A percentile compares a stretch with the other conserved stretches of the same genome.
Evolutionary conservation across 2,113 vertebrate species (phyloP).

Genomic region (Odontesthes bonariensis): DNA sequence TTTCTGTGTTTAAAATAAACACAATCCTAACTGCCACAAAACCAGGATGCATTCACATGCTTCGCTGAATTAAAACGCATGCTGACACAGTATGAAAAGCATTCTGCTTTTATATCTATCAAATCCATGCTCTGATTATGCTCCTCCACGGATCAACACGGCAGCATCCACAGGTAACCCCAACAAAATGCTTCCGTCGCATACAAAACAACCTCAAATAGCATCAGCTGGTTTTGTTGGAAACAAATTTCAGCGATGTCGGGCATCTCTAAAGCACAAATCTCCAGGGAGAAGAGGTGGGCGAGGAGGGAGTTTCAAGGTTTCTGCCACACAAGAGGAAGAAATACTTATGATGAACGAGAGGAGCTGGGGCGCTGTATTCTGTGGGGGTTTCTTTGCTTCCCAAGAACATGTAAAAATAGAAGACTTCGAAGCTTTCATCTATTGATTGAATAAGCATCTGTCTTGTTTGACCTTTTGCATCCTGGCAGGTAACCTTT

Average conservation of each 20-base stretch:
- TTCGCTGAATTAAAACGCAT: slow-evolving; percentile 18
- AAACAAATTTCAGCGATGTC: slow-evolving; percentile 53
- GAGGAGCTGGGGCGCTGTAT: slow-evolving; percentile 25
- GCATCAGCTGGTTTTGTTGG: slow-evolving; percentile 37
- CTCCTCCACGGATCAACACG: background rate
- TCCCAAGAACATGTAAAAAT: slow-evolving; percentile 33
- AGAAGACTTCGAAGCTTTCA: slow-evolving; percentile 37
- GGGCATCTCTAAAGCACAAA: slow-evolving; percentile 60
- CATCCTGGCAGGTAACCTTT: slow-evolving; percentile 36
- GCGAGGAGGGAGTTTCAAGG: slow-evolving; percentile 59
- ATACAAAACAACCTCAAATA: slow-evolving; percentile 51
- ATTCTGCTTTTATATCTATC: slow-evolving; percentile 12
- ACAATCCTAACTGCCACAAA: slow-evolving; percentile 10
- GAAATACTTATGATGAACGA: slow-evolving; percentile 53
- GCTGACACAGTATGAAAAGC: background rate
- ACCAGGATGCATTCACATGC: background rate
- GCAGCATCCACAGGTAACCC: slow-evolving; percentile 54
- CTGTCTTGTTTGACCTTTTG: slow-evolving; percentile 37
- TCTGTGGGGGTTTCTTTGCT: slow-evolving; percentile 37
- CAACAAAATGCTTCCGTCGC: slow-evolving; percentile 50
- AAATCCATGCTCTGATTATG: slow-evolving; percentile 39
- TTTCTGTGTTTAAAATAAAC: slow-evolving; percentile 24
- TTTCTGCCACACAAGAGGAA: slow-evolving; percentile 42
- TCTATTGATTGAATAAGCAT: slow-evolving; percentile 46
- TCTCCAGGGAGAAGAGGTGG: slow-evolving; percentile 60